Base-by-base conservation (phyloP, 2,888 invertebrate genomes). In the Aspidiotus rigidus region DNA sequence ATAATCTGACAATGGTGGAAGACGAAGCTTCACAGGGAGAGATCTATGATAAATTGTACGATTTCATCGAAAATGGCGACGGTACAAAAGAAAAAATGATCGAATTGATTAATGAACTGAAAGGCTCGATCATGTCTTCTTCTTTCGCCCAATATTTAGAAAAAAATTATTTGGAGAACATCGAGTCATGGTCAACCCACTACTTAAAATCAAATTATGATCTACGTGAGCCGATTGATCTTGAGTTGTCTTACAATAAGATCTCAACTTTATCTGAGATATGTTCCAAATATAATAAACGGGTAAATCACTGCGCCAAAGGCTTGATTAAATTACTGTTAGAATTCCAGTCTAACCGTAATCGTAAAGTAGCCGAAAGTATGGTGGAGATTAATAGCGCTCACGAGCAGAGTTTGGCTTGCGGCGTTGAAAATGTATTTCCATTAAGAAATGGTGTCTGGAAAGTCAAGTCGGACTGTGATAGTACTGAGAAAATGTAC, bases 21-120 rank as follows among this genome's bases (percentile, higher is more conserved):
- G 69, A 73, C 69, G 73, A 73, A 69, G 70, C 71, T 15, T 60
- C 70, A 16, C 73, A 73, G 59, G 70, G 70, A 39, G 70, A 73
- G 15, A 66, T 73, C 13, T 73, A 73, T 71, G 73, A 73, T 59
- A 70, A 71, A 62, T 62, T 73, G 17, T 73, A 69, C 63, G 62
- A 63, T 7, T 69, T 69, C 53, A 63, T 69, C 49, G 69, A 69
- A 15, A 28, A 10, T 7, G 53, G 17, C n/a, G 69, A 69, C 42
- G 69, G 62, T 11, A 62, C 63, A 16, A 55, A 56, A 10, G n/a
- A 55, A 7, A 63, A 49, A 42, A 9, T 69, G 39, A 9, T 1
- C 39, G 5, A 7, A 1, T n/a, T 69, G 7, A 69, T 69, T 15
- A 41, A 42, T 11, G 44, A 63, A 28, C 16, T 69, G 8, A 28